Percentiles rank a stretch among this genome's conserved stretches.
These are phyloP conservation scores for Stenolophus ochropezus DNA, from an alignment of 2,888 invertebrate species.

Conservation along the genomic window DNA sequence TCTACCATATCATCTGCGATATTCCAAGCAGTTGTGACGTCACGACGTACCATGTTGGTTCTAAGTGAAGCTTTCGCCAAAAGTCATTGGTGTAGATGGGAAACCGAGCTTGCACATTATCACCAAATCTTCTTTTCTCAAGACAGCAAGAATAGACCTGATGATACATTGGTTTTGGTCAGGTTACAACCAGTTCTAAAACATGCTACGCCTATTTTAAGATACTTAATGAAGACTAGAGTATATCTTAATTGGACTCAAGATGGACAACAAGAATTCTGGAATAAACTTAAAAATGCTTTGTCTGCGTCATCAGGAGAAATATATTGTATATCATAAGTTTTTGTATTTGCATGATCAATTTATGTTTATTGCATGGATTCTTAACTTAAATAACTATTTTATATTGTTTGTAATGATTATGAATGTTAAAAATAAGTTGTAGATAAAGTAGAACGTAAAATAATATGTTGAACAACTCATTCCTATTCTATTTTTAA, in stretches of 20 bases:
- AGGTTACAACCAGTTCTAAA: slow-evolving; percentile 74
- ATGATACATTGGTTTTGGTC: slow-evolving; percentile 78
- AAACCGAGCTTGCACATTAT: slow-evolving; percentile 81
- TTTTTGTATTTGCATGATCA: no score
- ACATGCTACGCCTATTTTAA: slow-evolving; percentile 75
- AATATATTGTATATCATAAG: slow-evolving; percentile 2
- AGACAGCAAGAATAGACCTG: slow-evolving; percentile 72
- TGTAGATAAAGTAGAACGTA: no score
- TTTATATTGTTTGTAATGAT: no score
- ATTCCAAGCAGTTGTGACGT: slow-evolving; percentile 78
- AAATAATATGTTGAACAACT: no score
- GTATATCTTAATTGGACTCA: slow-evolving; percentile 79
- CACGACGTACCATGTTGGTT: slow-evolving; percentile 80
- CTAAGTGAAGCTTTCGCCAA: slow-evolving; percentile 81
- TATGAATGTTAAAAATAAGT: no score
- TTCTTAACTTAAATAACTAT: no score
- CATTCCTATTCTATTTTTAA: no score
- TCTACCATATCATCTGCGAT: slow-evolving; percentile 81
- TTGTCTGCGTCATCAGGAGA: not conserved
- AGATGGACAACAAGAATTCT: not conserved
- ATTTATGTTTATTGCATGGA: no score
- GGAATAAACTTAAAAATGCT: not conserved
- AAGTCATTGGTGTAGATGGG: slow-evolving; percentile 85
- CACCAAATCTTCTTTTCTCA: slow-evolving; percentile 78
- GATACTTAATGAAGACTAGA: slow-evolving; percentile 79